Evolutionary conservation across 2,113 vertebrate genomes (phyloP).

Genomic region (Sigmodon hispidus): DNA sequence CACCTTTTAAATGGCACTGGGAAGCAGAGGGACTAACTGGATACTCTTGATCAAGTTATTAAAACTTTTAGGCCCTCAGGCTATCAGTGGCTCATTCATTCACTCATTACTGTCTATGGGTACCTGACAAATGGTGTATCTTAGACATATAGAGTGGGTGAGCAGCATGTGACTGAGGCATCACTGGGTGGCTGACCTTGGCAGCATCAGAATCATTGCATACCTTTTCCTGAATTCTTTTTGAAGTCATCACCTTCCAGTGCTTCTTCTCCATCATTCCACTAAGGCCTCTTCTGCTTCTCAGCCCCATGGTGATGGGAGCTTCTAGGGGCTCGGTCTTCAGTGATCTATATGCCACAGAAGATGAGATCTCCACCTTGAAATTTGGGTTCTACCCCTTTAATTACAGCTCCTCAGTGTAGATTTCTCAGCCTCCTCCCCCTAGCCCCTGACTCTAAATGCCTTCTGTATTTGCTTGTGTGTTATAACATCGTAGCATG

Average conservation of each 20-base stretch:
- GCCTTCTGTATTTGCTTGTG: neutral
- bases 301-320: neutral
- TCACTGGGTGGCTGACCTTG: neutral
- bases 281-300: neutral
- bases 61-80: neutral
- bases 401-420: neutral
- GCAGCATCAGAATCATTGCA: neutral
- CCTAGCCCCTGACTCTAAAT: neutral
- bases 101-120: accelerated
- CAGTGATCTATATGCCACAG: neutral
- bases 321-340: neutral
- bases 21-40: neutral
- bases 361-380: neutral
- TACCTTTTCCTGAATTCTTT: neutral
- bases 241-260: neutral
- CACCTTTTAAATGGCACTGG: neutral
- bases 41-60: neutral
- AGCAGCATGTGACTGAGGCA: neutral
- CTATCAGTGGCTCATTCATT: neutral
- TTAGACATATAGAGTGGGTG: neutral
- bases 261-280: neutral
- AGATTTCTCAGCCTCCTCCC: neutral
- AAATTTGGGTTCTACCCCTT: accelerated
- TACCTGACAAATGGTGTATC: neutral
- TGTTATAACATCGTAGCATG: neutral